Base-by-base conservation (phyloP, 2,797 vertebrate species). In the Acanthornis magna region DNA sequence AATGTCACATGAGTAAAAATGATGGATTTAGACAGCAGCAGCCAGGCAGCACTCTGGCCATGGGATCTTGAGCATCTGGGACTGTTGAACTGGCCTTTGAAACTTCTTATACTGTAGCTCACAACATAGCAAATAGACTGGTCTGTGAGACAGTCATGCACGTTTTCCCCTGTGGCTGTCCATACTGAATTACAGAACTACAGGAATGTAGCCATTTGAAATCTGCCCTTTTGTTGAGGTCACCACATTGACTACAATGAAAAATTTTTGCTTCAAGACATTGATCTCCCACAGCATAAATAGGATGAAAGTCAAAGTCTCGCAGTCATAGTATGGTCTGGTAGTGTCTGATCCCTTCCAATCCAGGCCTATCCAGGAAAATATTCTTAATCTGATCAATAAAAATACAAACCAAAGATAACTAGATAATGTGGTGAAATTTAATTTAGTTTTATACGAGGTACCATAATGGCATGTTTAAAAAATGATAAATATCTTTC, bases 141-240 rank as follows among this genome's bases (percentile, higher is more conserved):
- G 5, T 57, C 21, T 57, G 11, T 18, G 27, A 60, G 50, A 36
- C 14, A 29, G 26, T 10, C 34, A 34, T 4, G 26, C 13, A 16
- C 5, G 1, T 15, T 68, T 73, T 61, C 8, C 6, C 11, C 11
- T 65, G 11, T 36, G 29, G 10, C 20, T 62, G 43, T 42, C 19
- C 21, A 2, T 62, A 13, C 3, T 23, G 38, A 13, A 14, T 73
- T 66, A 50, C 8, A 38, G 43, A 79, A 68, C 34, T 60, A 30
- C 11, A 51, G 23, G 21, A 82, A 36, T 36, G 21, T 0, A 2
- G 5, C 8, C 0, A 0, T 47, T 66, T 57, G 18, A 36, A 85
- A 57, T 51, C 10, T 89, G 30, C 34, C 5, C 6, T 32, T 51
- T 11, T 60, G 7, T 60, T 19, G 10, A 26, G 13, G 5, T 47